A percentile compares a stretch with the other conserved stretches of the same genome.
Evolutionary conservation across 2,888 invertebrate genomes (phyloP).

Genomic region (Mesorhabditis spiculigera): DNA sequence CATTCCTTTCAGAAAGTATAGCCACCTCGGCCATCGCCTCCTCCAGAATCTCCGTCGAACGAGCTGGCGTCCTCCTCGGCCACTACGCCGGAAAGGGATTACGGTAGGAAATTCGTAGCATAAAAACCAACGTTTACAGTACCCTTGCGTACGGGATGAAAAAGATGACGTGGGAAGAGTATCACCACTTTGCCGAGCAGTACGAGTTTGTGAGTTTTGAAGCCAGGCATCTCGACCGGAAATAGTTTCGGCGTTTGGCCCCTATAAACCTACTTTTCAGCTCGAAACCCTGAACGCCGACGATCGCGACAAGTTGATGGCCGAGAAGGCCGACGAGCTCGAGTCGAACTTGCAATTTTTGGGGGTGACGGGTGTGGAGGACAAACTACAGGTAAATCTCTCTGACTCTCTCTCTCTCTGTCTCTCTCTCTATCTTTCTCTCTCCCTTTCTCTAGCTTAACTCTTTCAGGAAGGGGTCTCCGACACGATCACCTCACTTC

Average conservation of each 20-base stretch:
- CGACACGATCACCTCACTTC: conserved; percentile 76
- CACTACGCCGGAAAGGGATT: conserved; percentile 49
- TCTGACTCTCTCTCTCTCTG: neutral
- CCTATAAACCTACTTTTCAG: conserved; percentile 62
- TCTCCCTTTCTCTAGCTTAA: neutral
- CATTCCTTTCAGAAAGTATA: neutral
- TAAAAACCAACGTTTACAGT: conserved; percentile 28
- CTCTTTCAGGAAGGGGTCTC: conserved; percentile 76
- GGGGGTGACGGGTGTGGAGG: conserved; percentile 67
- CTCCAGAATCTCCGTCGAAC: neutral
- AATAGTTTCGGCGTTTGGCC: neutral
- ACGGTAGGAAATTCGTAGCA: neutral
- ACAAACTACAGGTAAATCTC: conserved; percentile 58
- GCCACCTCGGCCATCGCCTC: neutral
- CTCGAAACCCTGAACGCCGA: conserved; percentile 22
- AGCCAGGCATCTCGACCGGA: conserved; percentile 70
- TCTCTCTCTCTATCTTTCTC: neutral
- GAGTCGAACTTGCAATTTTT: conserved; percentile 77
- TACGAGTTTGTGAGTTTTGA: conserved; percentile 65
- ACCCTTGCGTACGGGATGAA: conserved; percentile 63
- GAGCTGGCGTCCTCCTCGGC: conserved; percentile 64
- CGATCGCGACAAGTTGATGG: conserved; percentile 71
- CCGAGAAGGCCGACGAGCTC: conserved; percentile 75
- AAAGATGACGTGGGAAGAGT: conserved; percentile 71
- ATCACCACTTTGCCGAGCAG: conserved; percentile 73